Percentiles rank a stretch among this genome's conserved stretches.
phyloP scores from a whole-genome alignment of 2,888 invertebrate genomes.

The Megastigmus dorsalis region DNA sequence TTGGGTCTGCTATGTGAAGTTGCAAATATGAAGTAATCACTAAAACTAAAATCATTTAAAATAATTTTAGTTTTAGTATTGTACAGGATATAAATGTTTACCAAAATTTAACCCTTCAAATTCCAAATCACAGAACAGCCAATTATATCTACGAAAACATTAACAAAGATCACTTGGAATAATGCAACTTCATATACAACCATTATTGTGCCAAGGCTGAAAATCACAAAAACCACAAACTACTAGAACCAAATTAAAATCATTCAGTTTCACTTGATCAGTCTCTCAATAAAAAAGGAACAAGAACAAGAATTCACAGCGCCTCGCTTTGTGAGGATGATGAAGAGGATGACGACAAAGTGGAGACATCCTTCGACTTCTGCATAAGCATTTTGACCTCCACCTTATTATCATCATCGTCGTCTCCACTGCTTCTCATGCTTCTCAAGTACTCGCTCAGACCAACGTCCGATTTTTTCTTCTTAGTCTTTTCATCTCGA shows the following conservation, averaged over 20 bases:
- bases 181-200: conserved; percentile 11
- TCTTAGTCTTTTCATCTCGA: background rate
- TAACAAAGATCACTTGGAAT: background rate
- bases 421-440: conserved; percentile 26
- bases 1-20: background rate
- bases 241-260: background rate
- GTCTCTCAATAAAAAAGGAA: conserved; percentile 1
- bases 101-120: too few relatives aligned
- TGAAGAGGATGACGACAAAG: conserved; percentile 36
- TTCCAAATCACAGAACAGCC: background rate
- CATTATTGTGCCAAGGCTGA: background rate
- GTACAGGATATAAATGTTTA: background rate
- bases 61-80: background rate
- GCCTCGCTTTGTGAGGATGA: conserved; percentile 60
- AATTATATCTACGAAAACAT: background rate
- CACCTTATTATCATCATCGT: conserved; percentile 40
- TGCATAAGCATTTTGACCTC: conserved; percentile 47
- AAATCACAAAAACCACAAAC: background rate
- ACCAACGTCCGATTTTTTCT: conserved; percentile 58
- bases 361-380: background rate
- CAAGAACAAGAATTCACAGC: conserved; percentile 59
- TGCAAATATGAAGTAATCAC: too few relatives aligned
- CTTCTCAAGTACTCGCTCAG: conserved; percentile 64
- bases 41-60: too few relatives aligned
- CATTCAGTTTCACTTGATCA: conserved; percentile 14